Evolutionary conservation across 2,113 vertebrate genomes (phyloP).

Genomic region (Saimiri boliviensis): DNA sequence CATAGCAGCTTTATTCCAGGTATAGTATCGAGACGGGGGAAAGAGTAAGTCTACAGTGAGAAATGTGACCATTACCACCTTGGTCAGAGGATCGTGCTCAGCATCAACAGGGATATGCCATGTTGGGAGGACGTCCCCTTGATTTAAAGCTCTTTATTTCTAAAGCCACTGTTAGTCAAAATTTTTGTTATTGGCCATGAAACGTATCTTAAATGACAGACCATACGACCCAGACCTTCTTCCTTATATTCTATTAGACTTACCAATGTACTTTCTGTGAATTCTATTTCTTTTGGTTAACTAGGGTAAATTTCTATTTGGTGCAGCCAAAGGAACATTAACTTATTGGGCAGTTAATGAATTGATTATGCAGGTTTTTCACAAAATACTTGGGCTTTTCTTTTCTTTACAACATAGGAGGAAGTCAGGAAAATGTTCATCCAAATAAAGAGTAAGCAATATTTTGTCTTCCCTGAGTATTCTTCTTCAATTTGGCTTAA

Average conservation of each 20-base stretch:
- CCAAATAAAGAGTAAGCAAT: not conserved
- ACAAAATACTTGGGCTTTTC: not conserved
- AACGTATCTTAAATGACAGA: not conserved
- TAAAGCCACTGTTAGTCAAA: not conserved
- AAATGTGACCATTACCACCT: too few species aligned
- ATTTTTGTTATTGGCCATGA: slow-evolving; percentile 16
- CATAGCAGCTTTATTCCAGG: too few species aligned
- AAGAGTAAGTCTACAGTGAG: too few species aligned
- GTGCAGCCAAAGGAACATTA: not conserved
- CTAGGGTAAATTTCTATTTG: not conserved
- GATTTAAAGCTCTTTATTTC: slow-evolving; percentile 1
- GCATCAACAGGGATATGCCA: too few species aligned
- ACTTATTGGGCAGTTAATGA: not conserved
- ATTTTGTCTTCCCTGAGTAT: not conserved
- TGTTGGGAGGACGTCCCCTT: too few species aligned
- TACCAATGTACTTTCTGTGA: not conserved
- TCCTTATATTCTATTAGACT: slow-evolving; percentile 13
- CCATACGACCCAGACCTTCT: not conserved
- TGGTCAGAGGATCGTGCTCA: too few species aligned
- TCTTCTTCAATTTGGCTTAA: slow-evolving; percentile 20
- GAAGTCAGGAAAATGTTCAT: not conserved
- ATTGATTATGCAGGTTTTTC: not conserved
- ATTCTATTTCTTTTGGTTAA: not conserved
- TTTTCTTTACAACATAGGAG: not conserved
- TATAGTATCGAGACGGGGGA: too few species aligned